phyloP scores from a whole-genome alignment of 1,140 invertebrate species.

The Polyergus mexicanus region DNA sequence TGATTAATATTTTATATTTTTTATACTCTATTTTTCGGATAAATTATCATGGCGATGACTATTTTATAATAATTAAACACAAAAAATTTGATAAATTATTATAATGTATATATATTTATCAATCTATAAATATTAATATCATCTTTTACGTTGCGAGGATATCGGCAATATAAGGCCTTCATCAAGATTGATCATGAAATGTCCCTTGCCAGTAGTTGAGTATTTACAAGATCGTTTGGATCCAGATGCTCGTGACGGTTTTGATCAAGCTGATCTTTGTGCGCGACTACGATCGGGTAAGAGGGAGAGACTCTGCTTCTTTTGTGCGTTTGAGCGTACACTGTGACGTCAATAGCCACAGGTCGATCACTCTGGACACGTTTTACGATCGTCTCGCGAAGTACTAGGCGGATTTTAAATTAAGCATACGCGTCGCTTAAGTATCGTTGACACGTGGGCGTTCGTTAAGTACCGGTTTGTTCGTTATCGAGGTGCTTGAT shows the following conservation, averaged over 20 bases:
- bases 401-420: constrained; percentile 57
- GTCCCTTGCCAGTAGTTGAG: constrained; percentile 8
- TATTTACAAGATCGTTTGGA: constrained; percentile 52
- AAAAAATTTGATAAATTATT: not conserved
- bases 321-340: constrained; percentile 28
- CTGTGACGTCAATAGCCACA: constrained; percentile 50
- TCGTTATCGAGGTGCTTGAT: constrained; percentile 38
- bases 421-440: constrained; percentile 30
- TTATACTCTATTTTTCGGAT: not conserved
- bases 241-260: constrained; percentile 75
- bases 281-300: constrained; percentile 67
- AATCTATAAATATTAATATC: not conserved
- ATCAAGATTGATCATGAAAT: constrained; percentile 47
- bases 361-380: constrained; percentile 56
- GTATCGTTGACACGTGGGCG: constrained; percentile 48
- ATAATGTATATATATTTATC: not conserved
- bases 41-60: not conserved
- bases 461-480: constrained; percentile 46
- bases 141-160: not conserved
- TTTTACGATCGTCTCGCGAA: constrained; percentile 55
- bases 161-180: no score
- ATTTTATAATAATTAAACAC: not conserved
- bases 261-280: constrained; percentile 69
- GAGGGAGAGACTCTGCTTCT: constrained; percentile 50
- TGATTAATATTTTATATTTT: not conserved